Evolutionary conservation across 2,113 vertebrate genomes (phyloP).

Genomic region (Leucosticte australis): DNA sequence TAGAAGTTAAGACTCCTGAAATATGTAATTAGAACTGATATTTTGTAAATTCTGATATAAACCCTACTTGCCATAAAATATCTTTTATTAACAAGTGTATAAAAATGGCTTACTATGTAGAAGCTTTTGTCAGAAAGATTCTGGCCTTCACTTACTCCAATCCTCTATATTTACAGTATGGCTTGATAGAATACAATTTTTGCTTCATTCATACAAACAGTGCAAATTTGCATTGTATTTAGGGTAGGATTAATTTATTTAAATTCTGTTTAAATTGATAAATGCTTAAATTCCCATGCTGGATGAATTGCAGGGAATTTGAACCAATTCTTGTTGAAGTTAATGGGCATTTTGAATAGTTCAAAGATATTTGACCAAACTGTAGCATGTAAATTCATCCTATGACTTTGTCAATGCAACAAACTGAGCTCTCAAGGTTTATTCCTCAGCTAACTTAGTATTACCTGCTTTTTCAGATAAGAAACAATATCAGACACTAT

Average conservation of each 20-base stretch:
- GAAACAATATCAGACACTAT: constrained; percentile 88
- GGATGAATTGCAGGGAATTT: not conserved
- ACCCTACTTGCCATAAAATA: not conserved
- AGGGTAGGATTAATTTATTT: not conserved
- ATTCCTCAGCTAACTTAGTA: not conserved
- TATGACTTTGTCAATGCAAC: not conserved
- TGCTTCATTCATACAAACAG: not conserved
- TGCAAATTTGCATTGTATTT: not conserved
- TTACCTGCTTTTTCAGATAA: constrained; percentile 76
- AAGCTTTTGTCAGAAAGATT: not conserved
- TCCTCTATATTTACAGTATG: not conserved
- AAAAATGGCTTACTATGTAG: not conserved
- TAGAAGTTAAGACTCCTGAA: not conserved
- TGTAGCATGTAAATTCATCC: not conserved
- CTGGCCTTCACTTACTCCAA: not conserved
- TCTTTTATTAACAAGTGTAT: not conserved
- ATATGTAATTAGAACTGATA: not conserved
- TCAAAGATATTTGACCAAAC: not conserved
- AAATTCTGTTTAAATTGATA: not conserved
- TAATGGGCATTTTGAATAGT: not conserved
- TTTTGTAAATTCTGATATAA: not conserved
- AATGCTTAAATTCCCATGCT: not conserved
- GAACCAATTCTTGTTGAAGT: not conserved
- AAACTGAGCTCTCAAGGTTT: not conserved
- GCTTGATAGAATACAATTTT: not conserved